Evolutionary conservation across 2,797 vertebrate species (phyloP).

Genomic region (Alosa sapidissima): DNA sequence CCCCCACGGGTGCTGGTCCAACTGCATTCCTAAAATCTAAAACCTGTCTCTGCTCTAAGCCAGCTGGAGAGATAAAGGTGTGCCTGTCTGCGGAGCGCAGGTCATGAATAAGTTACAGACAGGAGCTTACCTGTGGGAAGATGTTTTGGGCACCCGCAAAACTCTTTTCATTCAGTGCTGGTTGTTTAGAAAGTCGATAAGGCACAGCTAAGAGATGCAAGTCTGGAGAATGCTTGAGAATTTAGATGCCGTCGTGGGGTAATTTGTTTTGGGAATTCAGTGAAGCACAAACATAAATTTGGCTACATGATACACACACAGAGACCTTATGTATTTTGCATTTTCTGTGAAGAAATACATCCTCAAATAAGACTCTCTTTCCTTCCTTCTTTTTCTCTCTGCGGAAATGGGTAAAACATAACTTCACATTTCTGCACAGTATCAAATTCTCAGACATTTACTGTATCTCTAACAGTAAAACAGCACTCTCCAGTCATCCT

Average conservation of each 20-base stretch:
- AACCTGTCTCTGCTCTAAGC: background rate
- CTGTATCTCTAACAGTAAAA: too few relatives aligned
- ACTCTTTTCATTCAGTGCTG: constrained; percentile 72
- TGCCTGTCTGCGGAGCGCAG: background rate
- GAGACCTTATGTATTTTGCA: constrained; percentile 64
- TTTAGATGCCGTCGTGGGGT: background rate
- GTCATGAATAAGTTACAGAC: background rate
- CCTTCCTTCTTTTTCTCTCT: background rate
- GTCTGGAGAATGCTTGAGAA: constrained; percentile 43
- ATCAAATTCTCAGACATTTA: too few relatives aligned
- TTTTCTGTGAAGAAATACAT: background rate
- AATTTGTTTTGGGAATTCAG: background rate
- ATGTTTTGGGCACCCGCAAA: constrained; percentile 48
- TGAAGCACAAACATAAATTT: background rate
- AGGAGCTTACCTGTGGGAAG: constrained; percentile 14
- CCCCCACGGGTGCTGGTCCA: background rate
- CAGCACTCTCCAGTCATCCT: too few relatives aligned
- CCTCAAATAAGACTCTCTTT: background rate
- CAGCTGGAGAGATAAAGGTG: background rate
- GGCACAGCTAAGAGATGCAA: constrained; percentile 63
- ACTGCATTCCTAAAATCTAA: background rate
- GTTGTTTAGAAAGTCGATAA: constrained; percentile 77
- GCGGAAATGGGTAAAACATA: too few relatives aligned
- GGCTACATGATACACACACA: constrained; percentile 23
- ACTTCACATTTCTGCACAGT: too few relatives aligned